Evolutionary conservation across 2,113 vertebrate genomes (phyloP).

Genomic region (Heloderma charlesbogerti): DNA sequence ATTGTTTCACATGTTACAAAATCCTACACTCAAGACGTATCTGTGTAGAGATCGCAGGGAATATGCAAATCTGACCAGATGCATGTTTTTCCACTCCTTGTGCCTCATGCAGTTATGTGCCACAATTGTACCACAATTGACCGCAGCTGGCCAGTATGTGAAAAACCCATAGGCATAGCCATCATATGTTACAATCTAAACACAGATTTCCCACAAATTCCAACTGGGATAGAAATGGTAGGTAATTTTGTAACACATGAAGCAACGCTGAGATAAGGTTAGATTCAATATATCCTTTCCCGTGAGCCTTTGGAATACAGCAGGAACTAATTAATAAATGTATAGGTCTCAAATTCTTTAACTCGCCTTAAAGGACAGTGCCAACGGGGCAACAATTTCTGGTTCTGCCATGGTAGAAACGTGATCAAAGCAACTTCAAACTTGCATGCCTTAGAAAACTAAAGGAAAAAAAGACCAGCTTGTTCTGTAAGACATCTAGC

Average conservation of each 20-base stretch:
- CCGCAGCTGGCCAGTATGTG: neutral
- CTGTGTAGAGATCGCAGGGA: neutral
- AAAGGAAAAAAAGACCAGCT: neutral
- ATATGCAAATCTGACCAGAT: neutral
- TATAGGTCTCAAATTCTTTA: neutral
- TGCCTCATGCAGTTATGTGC: too few species aligned
- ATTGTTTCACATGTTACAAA: neutral
- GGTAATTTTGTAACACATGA: neutral
- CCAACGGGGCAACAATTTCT: neutral
- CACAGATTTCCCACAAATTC: neutral
- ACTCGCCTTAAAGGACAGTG: neutral
- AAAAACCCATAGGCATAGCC: neutral
- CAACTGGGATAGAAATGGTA: neutral
- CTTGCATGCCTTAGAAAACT: slow-evolving; percentile 12
- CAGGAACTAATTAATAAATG: neutral
- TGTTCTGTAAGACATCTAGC: slow-evolving; percentile 14
- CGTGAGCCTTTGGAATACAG: neutral
- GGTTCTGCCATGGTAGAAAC: slow-evolving; percentile 7
- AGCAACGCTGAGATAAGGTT: neutral
- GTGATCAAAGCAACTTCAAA: neutral
- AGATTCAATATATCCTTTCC: neutral
- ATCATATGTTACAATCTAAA: neutral
- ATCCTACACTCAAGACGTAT: neutral
- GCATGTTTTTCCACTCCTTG: neutral
- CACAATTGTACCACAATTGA: neutral